phyloP scores from a whole-genome alignment of 1,140 invertebrate genomes.

The Psix sp. region DNA sequence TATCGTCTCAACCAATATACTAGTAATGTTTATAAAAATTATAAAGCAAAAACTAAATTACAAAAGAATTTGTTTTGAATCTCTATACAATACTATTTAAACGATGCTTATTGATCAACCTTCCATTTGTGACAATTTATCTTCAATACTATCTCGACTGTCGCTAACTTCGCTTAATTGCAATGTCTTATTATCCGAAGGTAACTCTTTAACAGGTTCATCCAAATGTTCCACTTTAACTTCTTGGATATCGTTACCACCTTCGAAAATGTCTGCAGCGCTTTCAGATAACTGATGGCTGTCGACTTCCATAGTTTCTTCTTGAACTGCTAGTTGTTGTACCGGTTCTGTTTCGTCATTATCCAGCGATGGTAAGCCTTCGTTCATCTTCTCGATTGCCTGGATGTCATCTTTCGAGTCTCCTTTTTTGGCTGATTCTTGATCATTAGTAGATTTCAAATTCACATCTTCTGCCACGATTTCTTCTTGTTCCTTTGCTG shows the following conservation, averaged over 20 bases:
- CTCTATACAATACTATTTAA: not conserved
- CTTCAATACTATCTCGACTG: constrained; percentile 74
- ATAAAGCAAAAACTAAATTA: not conserved
- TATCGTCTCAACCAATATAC: no score
- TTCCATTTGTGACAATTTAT: constrained; percentile 75
- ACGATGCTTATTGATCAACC: constrained; percentile 54
- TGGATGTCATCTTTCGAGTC: not conserved
- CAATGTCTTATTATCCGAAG: constrained; percentile 66
- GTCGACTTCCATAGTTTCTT: constrained; percentile 27
- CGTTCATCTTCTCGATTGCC: not conserved
- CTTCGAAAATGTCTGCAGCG: constrained; percentile 69
- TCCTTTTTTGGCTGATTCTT: not conserved
- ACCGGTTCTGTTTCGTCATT: constrained; percentile 40
- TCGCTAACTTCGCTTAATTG: constrained; percentile 71
- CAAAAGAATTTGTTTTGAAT: not conserved
- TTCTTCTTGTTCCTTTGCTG: constrained; percentile 18
- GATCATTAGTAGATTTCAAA: not conserved
- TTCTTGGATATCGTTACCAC: constrained; percentile 54
- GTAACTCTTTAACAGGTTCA: constrained; percentile 67
- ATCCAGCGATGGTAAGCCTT: no score
- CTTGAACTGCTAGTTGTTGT: constrained; percentile 26
- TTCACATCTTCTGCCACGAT: not conserved
- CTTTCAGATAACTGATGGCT: constrained; percentile 62
- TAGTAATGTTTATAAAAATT: not conserved
- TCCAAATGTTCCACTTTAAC: constrained; percentile 52